These are phyloP conservation scores for Leptodactylus fallax DNA, from an alignment of 2,797 vertebrate genomes.

Conservation along the genomic window DNA sequence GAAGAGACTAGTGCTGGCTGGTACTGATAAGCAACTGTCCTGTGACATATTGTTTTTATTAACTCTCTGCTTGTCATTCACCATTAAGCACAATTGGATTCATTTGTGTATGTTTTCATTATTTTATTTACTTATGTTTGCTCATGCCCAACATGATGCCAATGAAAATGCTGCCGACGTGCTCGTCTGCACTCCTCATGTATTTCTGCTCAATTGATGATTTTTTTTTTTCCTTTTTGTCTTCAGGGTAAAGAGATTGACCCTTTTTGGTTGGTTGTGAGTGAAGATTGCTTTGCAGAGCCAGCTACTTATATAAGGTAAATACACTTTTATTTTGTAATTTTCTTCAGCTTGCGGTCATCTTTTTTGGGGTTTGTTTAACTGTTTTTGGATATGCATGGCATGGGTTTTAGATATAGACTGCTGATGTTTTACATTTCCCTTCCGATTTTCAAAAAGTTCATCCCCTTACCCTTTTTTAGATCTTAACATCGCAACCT, in stretches of 20 bases:
- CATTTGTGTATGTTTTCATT: constrained; percentile 54
- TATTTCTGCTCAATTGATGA: constrained; percentile 72
- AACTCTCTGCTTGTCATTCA: constrained; percentile 70
- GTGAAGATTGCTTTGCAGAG: constrained; percentile 90
- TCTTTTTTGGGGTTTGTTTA: background rate
- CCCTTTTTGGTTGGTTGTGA: constrained; percentile 82
- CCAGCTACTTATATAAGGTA: constrained; percentile 89
- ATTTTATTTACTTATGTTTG: constrained; percentile 68
- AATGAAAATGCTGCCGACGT: constrained; percentile 67
- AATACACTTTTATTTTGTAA: constrained; percentile 71
- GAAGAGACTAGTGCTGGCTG: constrained; percentile 66
- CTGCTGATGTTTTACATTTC: background rate
- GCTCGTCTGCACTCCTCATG: constrained; percentile 69
- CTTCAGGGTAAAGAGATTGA: constrained; percentile 87
- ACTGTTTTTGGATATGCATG: background rate
- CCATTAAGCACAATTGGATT: constrained; percentile 67
- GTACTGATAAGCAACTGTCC: constrained; percentile 69
- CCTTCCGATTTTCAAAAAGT: background rate
- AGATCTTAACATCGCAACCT: too few relatives aligned
- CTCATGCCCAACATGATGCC: constrained; percentile 67
- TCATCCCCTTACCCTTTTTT: background rate
- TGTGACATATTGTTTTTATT: constrained; percentile 73
- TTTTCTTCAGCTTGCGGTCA: constrained; percentile 26
- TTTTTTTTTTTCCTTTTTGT: constrained; percentile 79
- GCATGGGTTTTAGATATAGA: background rate